Evolutionary conservation across 2,888 invertebrate species (phyloP).

Genomic region (Branchipolynoe longqiensis): DNA sequence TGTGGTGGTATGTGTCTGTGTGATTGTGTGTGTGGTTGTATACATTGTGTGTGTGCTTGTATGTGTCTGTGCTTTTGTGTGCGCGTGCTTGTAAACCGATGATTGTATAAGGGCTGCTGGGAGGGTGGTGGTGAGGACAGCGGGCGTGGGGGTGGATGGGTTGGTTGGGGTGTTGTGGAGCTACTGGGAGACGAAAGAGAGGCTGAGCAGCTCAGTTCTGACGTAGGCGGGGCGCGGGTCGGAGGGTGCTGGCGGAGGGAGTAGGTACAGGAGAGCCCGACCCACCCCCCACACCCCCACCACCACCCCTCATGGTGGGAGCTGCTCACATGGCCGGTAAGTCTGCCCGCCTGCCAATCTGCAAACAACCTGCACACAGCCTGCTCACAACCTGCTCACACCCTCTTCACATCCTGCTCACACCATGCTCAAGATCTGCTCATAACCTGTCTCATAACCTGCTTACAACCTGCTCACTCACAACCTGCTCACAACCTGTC

Average conservation of each 20-base stretch:
- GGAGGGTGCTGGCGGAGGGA: neutral
- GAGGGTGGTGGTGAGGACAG: neutral
- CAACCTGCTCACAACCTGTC: neutral
- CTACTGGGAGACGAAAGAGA: neutral
- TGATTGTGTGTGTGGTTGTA: too few relatives aligned
- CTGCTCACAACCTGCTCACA: neutral
- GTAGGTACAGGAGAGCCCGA: neutral
- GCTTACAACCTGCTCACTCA: neutral
- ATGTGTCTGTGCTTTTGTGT: neutral
- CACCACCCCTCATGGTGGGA: neutral
- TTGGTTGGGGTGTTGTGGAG: neutral
- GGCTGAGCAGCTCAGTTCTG: slow-evolving; percentile 29
- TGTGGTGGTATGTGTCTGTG: too few relatives aligned
- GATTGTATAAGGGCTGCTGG: neutral
- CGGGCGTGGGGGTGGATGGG: neutral
- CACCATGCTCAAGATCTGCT: neutral
- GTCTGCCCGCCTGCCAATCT: neutral
- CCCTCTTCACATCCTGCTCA: neutral
- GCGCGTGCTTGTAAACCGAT: neutral
- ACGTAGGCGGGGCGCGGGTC: neutral
- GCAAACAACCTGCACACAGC: too few relatives aligned
- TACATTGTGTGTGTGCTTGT: neutral
- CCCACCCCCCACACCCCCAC: neutral
- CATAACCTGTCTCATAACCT: neutral
- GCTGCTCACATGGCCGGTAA: neutral